phyloP scores from a whole-genome alignment of 1,140 invertebrate genomes.

The Limonius californicus region DNA sequence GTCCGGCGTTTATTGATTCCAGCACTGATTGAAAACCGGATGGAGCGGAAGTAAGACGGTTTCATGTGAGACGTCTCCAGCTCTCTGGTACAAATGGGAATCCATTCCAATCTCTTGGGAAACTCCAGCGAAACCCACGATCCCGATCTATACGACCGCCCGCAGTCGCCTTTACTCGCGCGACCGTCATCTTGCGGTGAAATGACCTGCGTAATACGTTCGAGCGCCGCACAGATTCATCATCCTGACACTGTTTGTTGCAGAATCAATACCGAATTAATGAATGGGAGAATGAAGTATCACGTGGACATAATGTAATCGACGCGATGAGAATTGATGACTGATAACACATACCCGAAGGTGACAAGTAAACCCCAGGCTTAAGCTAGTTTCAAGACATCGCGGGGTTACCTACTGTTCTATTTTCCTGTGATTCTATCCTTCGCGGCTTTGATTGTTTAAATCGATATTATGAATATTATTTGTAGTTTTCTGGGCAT shows the following conservation, averaged over 20 bases:
- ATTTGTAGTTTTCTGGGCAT: no score
- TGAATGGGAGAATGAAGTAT: constrained; percentile 8
- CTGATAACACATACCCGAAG: no score
- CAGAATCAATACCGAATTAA: constrained; percentile 9
- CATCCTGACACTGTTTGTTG: constrained; percentile 4
- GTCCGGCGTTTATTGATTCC: constrained; percentile 20
- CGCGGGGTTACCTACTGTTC: no score
- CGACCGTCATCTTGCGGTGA: constrained; percentile 12
- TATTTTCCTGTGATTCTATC: no score
- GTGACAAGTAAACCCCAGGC: no score
- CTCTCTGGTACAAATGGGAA: constrained; percentile 26
- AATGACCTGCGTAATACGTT: constrained; percentile 14
- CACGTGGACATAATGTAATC: constrained; percentile 11
- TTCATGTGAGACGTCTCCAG: constrained; percentile 28
- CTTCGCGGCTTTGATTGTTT: no score
- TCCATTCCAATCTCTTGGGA: constrained; percentile 26
- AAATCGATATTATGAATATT: no score
- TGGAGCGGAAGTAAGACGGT: constrained; percentile 40
- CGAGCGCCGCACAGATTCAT: constrained; percentile 10
- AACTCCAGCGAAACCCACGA: constrained; percentile 10
- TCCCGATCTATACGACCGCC: neutral
- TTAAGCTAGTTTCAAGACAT: no score
- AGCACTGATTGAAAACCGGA: constrained; percentile 38
- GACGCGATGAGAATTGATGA: no score
- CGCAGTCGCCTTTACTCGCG: neutral